Conservation (phyloP, 2,888 invertebrate genomes). For the Epinotia nisella region DNA sequence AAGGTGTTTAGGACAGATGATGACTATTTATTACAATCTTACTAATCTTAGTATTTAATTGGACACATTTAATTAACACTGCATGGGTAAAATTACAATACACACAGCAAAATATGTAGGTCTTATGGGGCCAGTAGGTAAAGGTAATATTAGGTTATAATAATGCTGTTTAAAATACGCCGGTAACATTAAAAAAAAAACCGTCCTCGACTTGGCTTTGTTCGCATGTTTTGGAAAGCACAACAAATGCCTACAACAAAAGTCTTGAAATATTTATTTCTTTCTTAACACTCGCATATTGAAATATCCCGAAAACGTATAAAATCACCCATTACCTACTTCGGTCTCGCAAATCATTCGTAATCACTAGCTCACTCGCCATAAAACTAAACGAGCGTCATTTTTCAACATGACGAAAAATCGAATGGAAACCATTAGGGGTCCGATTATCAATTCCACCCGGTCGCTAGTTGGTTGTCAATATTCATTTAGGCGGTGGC, state of each 20-base stretch:
- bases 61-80: too few species aligned
- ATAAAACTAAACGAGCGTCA: conserved; percentile 26
- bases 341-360: not conserved
- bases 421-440: conserved; percentile 36
- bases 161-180: too few species aligned
- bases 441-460: conserved; percentile 78
- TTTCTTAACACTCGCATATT: too few species aligned
- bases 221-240: too few species aligned
- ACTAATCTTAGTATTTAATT: conserved; percentile 43
- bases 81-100: not conserved
- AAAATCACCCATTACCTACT: not conserved
- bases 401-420: conserved; percentile 31
- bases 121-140: not conserved
- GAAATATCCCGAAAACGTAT: not conserved
- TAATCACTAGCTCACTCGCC: not conserved
- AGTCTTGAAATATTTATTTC: too few species aligned
- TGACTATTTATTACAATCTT: conserved; percentile 66
- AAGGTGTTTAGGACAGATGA: conserved; percentile 72
- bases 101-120: not conserved
- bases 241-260: too few species aligned
- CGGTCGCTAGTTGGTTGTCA: conserved; percentile 78
- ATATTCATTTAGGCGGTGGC: conserved; percentile 79
- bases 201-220: too few species aligned
- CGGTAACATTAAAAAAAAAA: too few species aligned
- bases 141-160: too few species aligned